Evolutionary conservation across 2,888 invertebrate species (phyloP), one percentile per base, ranked within the genome.

Genomic region (Drosophila lutescens): DNA sequence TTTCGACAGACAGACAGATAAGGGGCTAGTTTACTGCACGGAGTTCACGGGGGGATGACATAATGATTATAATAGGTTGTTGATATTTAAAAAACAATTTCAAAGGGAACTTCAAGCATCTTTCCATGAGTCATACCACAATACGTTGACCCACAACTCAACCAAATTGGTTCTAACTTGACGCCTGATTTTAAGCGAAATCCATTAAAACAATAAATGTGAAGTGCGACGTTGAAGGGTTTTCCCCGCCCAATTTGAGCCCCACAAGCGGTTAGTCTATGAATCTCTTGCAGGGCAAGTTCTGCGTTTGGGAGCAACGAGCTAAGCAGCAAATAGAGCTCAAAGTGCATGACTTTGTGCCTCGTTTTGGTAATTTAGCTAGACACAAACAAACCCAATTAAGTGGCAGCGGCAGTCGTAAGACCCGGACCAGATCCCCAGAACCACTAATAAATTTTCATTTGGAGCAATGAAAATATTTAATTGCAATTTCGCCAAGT

Each of bases 401-500:
- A 78, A 67, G 83, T 83, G 80, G 38, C 71, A 43, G 58, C 43
- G 40, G 20, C 44, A 53, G 44, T 56, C 41, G 26, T 32, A 30
- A 55, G 43, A 55, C 43, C 34, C 55, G 3, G 36, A 68, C 44
- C 30, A 20, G 20, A 40, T 23, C 46, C 49, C 49, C 32, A 17
- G 34, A 73, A 47, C 58, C 76, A 58, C 86, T 68, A 85, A 85
- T 79, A 85, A 70, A 79, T 79, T 77, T 85, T 67, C 43, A 65
- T 71, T 77, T 77, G 51, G 56, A 66, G 47, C 63, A 72, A 56
- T 67, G 58, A 59, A 74, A 85, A 79, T 69, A 77, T 79, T 77
- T 77, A 73, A 75, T 75, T 86, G 67, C 57, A 75, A 69, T 68
- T 76, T 46, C 41, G 26, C 30, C 15, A 41, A 43, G 15, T 32